Base-by-base conservation (phyloP, 2,113 vertebrate species). In the Ceyx melanurus region DNA sequence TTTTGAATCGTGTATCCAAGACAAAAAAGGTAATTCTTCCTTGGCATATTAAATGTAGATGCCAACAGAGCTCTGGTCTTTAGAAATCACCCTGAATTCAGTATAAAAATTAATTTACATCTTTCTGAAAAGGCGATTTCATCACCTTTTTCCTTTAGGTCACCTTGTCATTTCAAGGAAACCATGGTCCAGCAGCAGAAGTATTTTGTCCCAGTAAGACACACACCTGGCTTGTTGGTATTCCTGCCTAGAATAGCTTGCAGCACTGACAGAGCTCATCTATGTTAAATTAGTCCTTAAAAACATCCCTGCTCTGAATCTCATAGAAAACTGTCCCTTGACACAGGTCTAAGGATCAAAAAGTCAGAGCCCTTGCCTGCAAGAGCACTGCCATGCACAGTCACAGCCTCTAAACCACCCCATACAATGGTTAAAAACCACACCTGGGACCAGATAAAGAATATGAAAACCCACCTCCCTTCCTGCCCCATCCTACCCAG, bases 1-100 rank as follows among this genome's bases (percentile, higher is more conserved):
- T 89, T 95, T 85, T 2, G 0, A 93, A 77, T 74, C 82, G 22
- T 15, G 92, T 94, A 82, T 95, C 94, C 96, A 95, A 92, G 96
- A 96, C 94, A 95, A 96, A 89, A 43, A 50, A 76, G 82, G 74
- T 51, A 90, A 83, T 86, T 92, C 72, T 85, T 86, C 51, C 84
- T 60, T 0, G 0, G 91, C 67, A 64, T 23, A 43, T 90, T 80
- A 68, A 89, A 79, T 1, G 2, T 6, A 91, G 72, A 50, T 28
- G 22, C 54, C 4, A 0, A 46, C 28, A 56, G 84, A 82, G 77
- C 81, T 73, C 58, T 43, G 66, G 51, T 73, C 81, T 68, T 88
- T 18, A 70, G 42, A 64, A 3, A 68, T 45, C 54, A 31, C 57
- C 48, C 53, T 18, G 42, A 85, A 58, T 77, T 82, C 51, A 31